Conservation (phyloP, 2,888 invertebrate genomes). For the Agrochola lota region DNA sequence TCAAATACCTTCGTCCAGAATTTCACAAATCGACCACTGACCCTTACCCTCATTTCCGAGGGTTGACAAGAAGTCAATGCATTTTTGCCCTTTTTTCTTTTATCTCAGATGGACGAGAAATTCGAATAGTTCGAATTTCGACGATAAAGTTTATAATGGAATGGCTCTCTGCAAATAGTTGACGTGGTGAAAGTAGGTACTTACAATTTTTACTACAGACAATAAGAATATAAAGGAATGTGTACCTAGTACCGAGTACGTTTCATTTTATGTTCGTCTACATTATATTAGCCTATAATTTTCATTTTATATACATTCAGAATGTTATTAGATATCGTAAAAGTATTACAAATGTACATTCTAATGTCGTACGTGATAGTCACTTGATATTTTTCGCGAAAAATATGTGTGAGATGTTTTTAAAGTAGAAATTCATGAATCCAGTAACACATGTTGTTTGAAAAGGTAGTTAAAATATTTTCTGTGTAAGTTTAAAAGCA, state of each 20-base stretch:
- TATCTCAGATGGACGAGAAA: conserved; percentile 18
- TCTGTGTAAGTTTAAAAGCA: conserved; percentile 26
- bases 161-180: conserved; percentile 50
- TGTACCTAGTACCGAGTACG: conserved; percentile 34
- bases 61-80: conserved; percentile 41
- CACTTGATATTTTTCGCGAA: conserved; percentile 40
- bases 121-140: conserved; percentile 43
- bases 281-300: conserved; percentile 61
- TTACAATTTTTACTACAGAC: conserved; percentile 45
- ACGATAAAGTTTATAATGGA: conserved; percentile 54
- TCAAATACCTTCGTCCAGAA: conserved; percentile 25
- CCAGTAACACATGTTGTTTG: conserved; percentile 29
- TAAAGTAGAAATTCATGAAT: conserved; percentile 40
- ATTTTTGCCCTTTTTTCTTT: conserved; percentile 29
- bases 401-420: conserved; percentile 43
- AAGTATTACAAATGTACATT: conserved; percentile 54
- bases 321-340: conserved; percentile 53
- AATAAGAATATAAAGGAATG: conserved; percentile 48
- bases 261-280: conserved; percentile 48
- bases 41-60: conserved; percentile 21
- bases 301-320: conserved; percentile 58
- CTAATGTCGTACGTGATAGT: conserved; percentile 53
- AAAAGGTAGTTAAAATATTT: conserved; percentile 11
- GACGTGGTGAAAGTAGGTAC: conserved; percentile 41
- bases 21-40: conserved; percentile 12